Base-by-base conservation (phyloP, 2,797 vertebrate genomes). In the Gadopsis marmoratus region DNA sequence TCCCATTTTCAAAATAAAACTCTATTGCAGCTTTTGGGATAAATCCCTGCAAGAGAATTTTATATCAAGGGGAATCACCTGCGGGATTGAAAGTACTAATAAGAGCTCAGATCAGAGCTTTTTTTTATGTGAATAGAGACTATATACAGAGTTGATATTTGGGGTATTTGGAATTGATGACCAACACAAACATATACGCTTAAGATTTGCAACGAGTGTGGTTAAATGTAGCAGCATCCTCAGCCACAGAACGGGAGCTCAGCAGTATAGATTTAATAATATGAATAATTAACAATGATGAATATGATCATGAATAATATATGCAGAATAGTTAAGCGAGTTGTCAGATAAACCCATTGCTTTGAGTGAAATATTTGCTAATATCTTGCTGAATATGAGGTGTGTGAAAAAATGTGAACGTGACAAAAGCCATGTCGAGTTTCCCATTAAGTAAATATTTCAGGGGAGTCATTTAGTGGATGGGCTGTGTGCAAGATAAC, bases 261-360 rank as follows among this genome's bases (percentile, higher is more conserved):
- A 6, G 54, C 70, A 59, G 64, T 71, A 81, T 72, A 59, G 76
- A 83, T 70, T 76, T 60, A 75, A 74, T 8, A 10, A 53, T 37
- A 73, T 87, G 54, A 90, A 91, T 90, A 76, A 90, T 90, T 82
- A 41, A 84, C 29, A 39, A 60, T 69, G 65, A 82, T 70, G 79
- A 84, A 88, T 87, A 82, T 62, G 53, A 71, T 70, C 1, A 76
- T 89, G 55, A 88, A 90, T 89, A 73, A 89, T 85, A 58, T 31
- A 84, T 86, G 60, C 69, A 21, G 63, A 68, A 71, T 55, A 62
- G 70, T 82, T 47, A 76, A 80, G 68, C 45, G 19, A 76, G 66
- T 50, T 85, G 73, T 83, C 82, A 78, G 47, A 74, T 72, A 71
- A 78, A 39, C 61, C 39, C 23, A 56, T 71, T 83, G 21, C 59